Conservation (phyloP, 1,140 invertebrate genomes). For the Zaprionus tsacasi region DNA sequence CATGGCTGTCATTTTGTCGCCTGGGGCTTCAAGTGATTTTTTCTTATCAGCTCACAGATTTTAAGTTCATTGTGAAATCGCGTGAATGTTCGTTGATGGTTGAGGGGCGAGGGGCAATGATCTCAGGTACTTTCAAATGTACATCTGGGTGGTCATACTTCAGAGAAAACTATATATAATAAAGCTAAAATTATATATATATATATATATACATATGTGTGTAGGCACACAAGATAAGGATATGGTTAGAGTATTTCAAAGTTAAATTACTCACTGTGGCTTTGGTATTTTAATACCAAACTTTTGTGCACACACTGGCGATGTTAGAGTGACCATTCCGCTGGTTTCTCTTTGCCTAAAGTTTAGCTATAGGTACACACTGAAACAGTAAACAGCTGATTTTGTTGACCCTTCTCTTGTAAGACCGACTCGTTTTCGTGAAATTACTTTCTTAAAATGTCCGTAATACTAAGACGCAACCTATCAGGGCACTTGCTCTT, state of each 20-base stretch:
- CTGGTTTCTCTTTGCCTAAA: not conserved
- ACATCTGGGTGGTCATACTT: not conserved
- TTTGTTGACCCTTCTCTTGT: not conserved
- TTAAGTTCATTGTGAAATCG: conserved; percentile 27
- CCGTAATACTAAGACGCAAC: conserved; percentile 54
- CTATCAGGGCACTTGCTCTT: conserved; percentile 40
- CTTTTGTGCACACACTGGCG: conserved; percentile 3
- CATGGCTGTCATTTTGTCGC: conserved; percentile 35
- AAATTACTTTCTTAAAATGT: conserved; percentile 43
- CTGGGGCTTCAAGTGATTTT: conserved; percentile 36
- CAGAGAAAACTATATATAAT: not conserved
- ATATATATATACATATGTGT: not conserved
- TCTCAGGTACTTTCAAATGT: not conserved
- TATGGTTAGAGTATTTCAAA: not conserved
- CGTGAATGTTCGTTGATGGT: not conserved
- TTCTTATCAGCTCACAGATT: conserved; percentile 43
- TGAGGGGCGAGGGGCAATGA: not conserved
- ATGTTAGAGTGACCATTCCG: conserved; percentile 4
- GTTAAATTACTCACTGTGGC: not conserved
- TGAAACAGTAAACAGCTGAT: conserved; percentile 29
- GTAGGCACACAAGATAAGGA: not conserved
- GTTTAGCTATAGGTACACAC: conserved; percentile 24
- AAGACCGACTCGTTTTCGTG: not conserved
- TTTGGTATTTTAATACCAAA: conserved; percentile 34
- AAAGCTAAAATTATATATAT: not conserved